Evolutionary conservation across 2,888 invertebrate species (phyloP).

Genomic region (Calameuta pallipes): DNA sequence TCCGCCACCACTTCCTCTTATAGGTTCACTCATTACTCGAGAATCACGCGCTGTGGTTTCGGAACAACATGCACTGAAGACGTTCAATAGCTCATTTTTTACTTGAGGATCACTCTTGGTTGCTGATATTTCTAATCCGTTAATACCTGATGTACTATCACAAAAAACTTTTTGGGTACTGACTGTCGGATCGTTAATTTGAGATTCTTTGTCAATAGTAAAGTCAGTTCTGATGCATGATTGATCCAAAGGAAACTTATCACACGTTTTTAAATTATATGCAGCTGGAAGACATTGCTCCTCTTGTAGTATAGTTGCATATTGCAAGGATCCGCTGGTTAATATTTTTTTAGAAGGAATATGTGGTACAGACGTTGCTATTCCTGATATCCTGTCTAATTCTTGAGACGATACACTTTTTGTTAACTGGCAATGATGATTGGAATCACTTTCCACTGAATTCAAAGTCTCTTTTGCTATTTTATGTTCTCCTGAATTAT

Average conservation of each 20-base stretch:
- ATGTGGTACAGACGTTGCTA: not conserved
- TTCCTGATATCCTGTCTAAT: not conserved
- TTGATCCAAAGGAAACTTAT: not conserved
- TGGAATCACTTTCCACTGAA: not conserved
- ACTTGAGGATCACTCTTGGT: not conserved
- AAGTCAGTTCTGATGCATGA: not conserved
- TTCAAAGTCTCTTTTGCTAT: not conserved
- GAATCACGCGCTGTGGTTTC: not conserved
- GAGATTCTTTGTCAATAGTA: not conserved
- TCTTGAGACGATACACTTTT: not conserved
- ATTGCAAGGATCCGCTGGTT: not conserved
- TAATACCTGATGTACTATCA: not conserved
- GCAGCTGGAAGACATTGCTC: not conserved
- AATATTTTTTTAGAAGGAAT: not conserved
- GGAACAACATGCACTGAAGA: not conserved
- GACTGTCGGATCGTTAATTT: not conserved
- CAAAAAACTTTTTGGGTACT: not conserved
- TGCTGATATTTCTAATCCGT: not conserved
- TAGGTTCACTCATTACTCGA: not conserved
- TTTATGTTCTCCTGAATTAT: not conserved
- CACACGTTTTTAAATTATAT: too few relatives aligned
- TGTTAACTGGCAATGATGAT: not conserved
- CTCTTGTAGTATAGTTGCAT: not conserved
- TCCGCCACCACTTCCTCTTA: not conserved
- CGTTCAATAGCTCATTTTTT: not conserved